phyloP scores from a whole-genome alignment of 2,888 invertebrate species.

The Nemoura dubitans region DNA sequence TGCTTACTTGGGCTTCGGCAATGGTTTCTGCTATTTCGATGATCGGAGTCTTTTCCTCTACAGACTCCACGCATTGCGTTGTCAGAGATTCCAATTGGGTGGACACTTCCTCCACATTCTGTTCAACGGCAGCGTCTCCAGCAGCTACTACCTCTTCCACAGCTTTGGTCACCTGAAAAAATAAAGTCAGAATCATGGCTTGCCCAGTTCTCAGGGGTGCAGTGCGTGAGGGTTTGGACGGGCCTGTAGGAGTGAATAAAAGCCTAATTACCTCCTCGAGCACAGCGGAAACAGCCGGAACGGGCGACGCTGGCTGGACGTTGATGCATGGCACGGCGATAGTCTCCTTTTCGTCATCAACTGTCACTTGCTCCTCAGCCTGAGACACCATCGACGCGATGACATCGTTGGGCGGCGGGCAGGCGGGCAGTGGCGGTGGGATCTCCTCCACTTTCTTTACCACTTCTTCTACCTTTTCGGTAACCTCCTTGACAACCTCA shows the following conservation, averaged over 20 bases:
- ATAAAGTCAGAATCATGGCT: not conserved
- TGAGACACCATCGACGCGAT: conserved; percentile 33
- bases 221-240: too few relatives aligned
- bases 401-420: conserved; percentile 45
- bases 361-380: conserved; percentile 10
- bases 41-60: conserved; percentile 14
- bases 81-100: not conserved
- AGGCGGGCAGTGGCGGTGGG: conserved; percentile 48
- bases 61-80: not conserved
- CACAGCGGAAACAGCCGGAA: not conserved
- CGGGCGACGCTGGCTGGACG: conserved; percentile 32
- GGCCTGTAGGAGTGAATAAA: too few relatives aligned
- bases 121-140: not conserved
- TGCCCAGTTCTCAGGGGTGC: too few relatives aligned
- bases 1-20: not conserved
- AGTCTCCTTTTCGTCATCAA: conserved; percentile 8
- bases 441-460: conserved; percentile 42
- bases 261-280: conserved; percentile 15
- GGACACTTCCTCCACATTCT: conserved; percentile 1
- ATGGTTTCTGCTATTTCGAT: not conserved
- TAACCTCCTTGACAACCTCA: not conserved
- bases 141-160: not conserved
- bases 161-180: not conserved
- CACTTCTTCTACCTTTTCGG: conserved; percentile 14
- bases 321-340: conserved; percentile 20